Evolutionary conservation across 1,140 invertebrate genomes (phyloP), one percentile per base, ranked within the genome.

Genomic region (Heliconius hewitsoni): DNA sequence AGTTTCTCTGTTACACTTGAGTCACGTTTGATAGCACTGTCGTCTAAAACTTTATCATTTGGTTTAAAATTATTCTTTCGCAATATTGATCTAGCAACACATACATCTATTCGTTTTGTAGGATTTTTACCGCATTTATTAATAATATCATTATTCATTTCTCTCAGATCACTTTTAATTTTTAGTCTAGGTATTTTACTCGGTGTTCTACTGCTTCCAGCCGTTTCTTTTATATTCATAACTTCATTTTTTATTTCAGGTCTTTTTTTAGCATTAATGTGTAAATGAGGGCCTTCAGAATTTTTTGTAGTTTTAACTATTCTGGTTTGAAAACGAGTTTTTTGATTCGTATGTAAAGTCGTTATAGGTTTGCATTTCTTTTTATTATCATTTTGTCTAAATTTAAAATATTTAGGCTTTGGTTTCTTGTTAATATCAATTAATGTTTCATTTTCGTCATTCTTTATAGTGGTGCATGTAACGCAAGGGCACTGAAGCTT

Each of bases 111-210:
- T 71, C 30, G 81, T 73, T 73, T 82, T 30, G 76, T 80, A 4
- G 30, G 27, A 37, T 3, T 42, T 37, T 57, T 2, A 1, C 50
- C 34, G 34, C 19, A n/a, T 37, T 74, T 46, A 39, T 19, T 18
- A 23, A 57, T 60, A 39, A 74, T 39, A 50, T 37, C 8, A 8
- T 76, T 60, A 39, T 77, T 46, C 27, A 39, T 11, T 71, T 50
- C 46, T 39, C 74, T 83, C 37, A 9, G n/a, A 16, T 81, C 66
- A 46, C 37, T 71, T 77, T 71, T 78, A 71, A 57, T 52, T 52
- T 52, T 76, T 71, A 77, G 78, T 78, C 83, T 87, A 23, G 90
- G 90, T 76, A 91, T 92, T 79, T 83, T 91, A 75, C 90, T 90
- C 2, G 85, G 85, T 76, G 82, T 86, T 66, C 11, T 66, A 66